phyloP scores from a whole-genome alignment of 2,113 vertebrate species.

The Larimichthys crocea region DNA sequence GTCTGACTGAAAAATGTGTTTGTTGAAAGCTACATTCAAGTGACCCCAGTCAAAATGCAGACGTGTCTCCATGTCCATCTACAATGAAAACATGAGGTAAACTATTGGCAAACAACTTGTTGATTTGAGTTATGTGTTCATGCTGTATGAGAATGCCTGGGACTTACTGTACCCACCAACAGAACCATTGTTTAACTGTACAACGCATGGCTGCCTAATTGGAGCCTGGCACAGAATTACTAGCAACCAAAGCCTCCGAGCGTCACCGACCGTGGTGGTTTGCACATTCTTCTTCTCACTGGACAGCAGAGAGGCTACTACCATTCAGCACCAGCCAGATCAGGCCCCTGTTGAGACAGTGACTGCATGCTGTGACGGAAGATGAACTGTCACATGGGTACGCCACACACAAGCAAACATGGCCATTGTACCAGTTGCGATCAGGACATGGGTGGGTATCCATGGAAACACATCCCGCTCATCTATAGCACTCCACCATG shows the following conservation, averaged over 20 bases:
- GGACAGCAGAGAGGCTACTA: conserved; percentile 32
- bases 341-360: conserved; percentile 15
- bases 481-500: conserved; percentile 13
- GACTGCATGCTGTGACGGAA: conserved; percentile 25
- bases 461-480: conserved; percentile 45
- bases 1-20: background rate
- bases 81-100: conserved; percentile 29
- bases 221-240: conserved; percentile 54
- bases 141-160: conserved; percentile 31
- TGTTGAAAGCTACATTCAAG: conserved; percentile 12
- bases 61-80: background rate
- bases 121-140: conserved; percentile 4
- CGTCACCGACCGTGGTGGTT: conserved; percentile 15
- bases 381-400: conserved; percentile 23
- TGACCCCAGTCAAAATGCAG: background rate
- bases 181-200: conserved; percentile 55
- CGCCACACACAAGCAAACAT: conserved; percentile 19
- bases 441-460: conserved; percentile 46
- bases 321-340: conserved; percentile 47
- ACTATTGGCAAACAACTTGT: conserved; percentile 19
- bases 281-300: conserved; percentile 49
- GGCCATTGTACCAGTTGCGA: conserved; percentile 5
- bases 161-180: conserved; percentile 46
- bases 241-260: conserved; percentile 6
- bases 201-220: conserved; percentile 51